Conservation (phyloP, 2,888 invertebrate species). For the Lasioglossum vierecki region DNA sequence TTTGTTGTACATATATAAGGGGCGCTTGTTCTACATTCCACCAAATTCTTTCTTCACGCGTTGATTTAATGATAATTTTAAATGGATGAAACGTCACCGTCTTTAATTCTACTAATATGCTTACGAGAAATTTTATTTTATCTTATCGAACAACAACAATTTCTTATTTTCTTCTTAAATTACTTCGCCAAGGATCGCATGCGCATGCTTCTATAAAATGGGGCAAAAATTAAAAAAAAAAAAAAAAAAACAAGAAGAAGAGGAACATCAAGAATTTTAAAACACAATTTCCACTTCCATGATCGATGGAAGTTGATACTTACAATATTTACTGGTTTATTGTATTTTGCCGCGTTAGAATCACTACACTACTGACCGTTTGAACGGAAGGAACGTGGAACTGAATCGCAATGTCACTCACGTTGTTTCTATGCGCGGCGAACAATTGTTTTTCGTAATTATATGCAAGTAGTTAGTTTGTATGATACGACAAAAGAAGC, state of each 20-base stretch:
- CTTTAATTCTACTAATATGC: background rate
- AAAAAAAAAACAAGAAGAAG: too few relatives aligned
- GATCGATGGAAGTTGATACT: background rate
- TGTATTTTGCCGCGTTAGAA: constrained; percentile 7
- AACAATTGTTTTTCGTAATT: constrained; percentile 33
- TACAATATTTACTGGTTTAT: too few relatives aligned
- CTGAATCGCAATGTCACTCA: constrained; percentile 28
- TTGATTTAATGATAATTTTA: background rate
- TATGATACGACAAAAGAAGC: background rate
- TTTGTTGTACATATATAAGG: constrained; percentile 8
- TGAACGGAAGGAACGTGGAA: constrained; percentile 58
- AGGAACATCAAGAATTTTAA: background rate
- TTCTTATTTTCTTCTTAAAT: background rate
- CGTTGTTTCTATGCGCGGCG: constrained; percentile 43
- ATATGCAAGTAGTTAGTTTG: constrained; percentile 20
- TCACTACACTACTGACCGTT: constrained; percentile 41
- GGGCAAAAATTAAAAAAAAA: background rate
- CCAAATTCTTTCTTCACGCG: background rate
- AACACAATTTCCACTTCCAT: background rate
- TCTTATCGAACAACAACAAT: background rate
- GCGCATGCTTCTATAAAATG: constrained; percentile 10
- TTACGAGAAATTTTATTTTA: background rate
- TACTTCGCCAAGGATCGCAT: background rate
- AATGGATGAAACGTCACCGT: background rate
- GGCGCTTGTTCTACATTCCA: constrained; percentile 11